Evolutionary conservation across 2,888 invertebrate species (phyloP).

Genomic region (Lasioglossum malachurum): DNA sequence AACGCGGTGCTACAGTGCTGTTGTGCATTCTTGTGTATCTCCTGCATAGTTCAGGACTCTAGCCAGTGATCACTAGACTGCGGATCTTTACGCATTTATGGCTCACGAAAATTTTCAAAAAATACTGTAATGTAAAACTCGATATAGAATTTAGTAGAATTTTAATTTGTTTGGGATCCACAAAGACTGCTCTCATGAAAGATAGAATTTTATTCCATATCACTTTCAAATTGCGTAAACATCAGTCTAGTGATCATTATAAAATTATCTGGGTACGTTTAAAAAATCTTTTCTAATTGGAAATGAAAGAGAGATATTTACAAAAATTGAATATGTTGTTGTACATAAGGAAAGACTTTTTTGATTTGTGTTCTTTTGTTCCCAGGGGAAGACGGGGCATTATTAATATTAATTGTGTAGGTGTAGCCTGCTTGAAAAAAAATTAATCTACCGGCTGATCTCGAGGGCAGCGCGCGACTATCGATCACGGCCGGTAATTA

Average conservation of each 20-base stretch:
- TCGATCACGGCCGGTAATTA: constrained; percentile 76
- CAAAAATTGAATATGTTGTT: too few relatives aligned
- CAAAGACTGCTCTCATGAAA: too few relatives aligned
- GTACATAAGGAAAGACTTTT: not conserved
- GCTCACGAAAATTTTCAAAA: too few relatives aligned
- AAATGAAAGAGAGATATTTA: not conserved
- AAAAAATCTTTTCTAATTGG: not conserved
- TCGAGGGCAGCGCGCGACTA: constrained; percentile 47
- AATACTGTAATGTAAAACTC: too few relatives aligned
- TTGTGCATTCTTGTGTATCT: not conserved
- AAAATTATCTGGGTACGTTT: too few relatives aligned
- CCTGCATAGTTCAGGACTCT: not conserved
- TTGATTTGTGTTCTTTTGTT: not conserved
- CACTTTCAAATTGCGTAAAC: too few relatives aligned
- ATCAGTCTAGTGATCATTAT: too few relatives aligned
- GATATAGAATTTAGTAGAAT: too few relatives aligned
- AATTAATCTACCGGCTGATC: constrained; percentile 59
- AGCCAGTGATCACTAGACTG: too few relatives aligned
- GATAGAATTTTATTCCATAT: too few relatives aligned
- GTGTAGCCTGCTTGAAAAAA: constrained; percentile 36
- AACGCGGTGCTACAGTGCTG: not conserved
- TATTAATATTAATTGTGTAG: constrained; percentile 2
- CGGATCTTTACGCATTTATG: too few relatives aligned
- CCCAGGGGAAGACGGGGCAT: not conserved
- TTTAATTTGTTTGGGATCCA: too few relatives aligned